Conservation (phyloP, 2,797 vertebrate species). For the Babyrousa celebensis region DNA sequence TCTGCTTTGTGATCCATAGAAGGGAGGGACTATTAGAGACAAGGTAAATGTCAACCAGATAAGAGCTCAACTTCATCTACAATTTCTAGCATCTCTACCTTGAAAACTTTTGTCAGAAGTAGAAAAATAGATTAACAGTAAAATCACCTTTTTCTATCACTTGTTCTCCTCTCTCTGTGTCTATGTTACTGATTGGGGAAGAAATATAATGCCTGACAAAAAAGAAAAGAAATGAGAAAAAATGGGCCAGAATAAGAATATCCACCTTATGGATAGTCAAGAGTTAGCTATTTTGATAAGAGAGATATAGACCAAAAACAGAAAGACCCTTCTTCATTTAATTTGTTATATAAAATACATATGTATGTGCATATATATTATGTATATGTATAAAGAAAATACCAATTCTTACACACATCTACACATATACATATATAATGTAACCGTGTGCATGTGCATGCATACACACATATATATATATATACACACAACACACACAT, state of each 20-base stretch:
- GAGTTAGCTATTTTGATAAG: not conserved
- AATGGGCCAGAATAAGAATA: not conserved
- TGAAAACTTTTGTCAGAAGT: not conserved
- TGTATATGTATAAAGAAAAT: not conserved
- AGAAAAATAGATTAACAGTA: constrained; percentile 2
- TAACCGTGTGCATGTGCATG: not conserved
- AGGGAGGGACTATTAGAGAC: not conserved
- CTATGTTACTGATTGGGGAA: not conserved
- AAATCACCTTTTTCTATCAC: not conserved
- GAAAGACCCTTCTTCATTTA: not conserved
- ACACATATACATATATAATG: not conserved
- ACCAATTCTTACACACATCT: not conserved
- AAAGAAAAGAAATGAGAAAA: not conserved
- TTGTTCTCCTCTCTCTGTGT: not conserved
- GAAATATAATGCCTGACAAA: not conserved
- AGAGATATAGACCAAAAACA: not conserved
- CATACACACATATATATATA: not conserved
- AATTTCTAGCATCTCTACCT: not conserved
- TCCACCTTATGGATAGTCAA: not conserved
- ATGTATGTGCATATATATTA: not conserved
- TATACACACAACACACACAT: not conserved
- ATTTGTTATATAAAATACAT: not conserved
- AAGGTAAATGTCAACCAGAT: not conserved
- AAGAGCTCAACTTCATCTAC: not conserved
- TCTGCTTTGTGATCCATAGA: not conserved